Percentiles rank a stretch among this genome's conserved stretches.
These are phyloP conservation scores for Trididemnum nubilum DNA, from an alignment of 23 tunicate genomes.

Conservation along the genomic window DNA sequence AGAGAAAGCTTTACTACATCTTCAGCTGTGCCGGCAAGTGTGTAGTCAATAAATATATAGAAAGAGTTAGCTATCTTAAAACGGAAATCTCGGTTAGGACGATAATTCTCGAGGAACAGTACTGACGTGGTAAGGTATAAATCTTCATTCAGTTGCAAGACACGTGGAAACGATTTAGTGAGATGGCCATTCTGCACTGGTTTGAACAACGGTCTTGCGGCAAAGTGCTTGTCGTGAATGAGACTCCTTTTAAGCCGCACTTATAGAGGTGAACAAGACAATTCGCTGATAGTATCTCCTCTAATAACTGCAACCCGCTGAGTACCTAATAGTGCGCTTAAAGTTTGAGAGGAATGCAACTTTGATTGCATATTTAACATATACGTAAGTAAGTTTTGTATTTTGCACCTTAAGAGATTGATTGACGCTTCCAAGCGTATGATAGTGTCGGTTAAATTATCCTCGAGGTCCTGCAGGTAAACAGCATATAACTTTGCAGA, in stretches of 20 bases:
- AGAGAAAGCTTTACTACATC: constrained; percentile 10
- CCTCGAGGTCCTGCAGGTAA: constrained; percentile 2
- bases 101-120: neutral
- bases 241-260: constrained; percentile 28
- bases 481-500: constrained; percentile 8
- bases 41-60: constrained; percentile 9
- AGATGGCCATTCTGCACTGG: constrained; percentile 20
- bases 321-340: constrained; percentile 20
- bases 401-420: neutral
- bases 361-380: neutral
- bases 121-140: constrained; percentile 7
- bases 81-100: constrained; percentile 12
- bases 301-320: constrained; percentile 13
- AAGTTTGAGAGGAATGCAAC: constrained; percentile 20
- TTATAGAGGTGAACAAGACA: constrained; percentile 14
- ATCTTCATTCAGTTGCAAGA: constrained; percentile 6
- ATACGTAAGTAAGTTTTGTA: constrained; percentile 11
- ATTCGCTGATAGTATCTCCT: constrained; percentile 12
- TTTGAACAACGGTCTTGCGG: constrained; percentile 27
- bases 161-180: constrained; percentile 4
- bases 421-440: neutral
- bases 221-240: neutral
- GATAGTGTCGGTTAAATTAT: neutral
- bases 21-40: constrained; percentile 9
- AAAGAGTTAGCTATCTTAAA: neutral